A percentile compares a stretch with the other conserved stretches of the same genome.
phyloP scores from a whole-genome alignment of 2,113 vertebrate genomes.

The Perccottus glenii region DNA sequence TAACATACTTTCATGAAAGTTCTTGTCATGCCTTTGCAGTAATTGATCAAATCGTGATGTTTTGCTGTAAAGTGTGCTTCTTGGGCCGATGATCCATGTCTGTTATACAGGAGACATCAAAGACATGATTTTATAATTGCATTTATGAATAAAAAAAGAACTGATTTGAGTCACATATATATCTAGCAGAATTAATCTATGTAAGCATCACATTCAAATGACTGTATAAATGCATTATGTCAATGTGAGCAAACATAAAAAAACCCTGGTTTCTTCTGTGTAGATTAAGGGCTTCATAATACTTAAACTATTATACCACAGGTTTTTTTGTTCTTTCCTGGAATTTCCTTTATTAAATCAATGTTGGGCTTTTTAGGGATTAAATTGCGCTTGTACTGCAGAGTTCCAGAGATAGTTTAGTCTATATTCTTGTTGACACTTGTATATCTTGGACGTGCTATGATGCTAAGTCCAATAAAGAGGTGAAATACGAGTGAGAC shows the following conservation, averaged over 20 bases:
- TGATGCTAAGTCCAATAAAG: slow-evolving; percentile 48
- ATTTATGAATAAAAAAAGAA: slow-evolving; percentile 57
- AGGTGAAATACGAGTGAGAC: slow-evolving; percentile 64
- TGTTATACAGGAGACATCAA: slow-evolving; percentile 26
- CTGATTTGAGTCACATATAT: slow-evolving; percentile 19
- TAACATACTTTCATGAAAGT: slow-evolving; percentile 14
- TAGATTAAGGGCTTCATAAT: slow-evolving; percentile 26
- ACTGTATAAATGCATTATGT: not conserved
- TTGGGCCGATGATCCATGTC: slow-evolving; percentile 20
- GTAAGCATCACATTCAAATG: no score
- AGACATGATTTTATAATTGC: slow-evolving; percentile 51
- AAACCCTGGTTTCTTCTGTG: no score
- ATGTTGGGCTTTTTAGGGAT: slow-evolving; percentile 55
- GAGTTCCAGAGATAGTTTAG: slow-evolving; percentile 39
- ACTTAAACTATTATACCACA: slow-evolving; percentile 28
- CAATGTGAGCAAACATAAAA: no score
- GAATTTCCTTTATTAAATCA: slow-evolving; percentile 39
- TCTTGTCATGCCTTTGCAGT: slow-evolving; percentile 22
- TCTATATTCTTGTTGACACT: slow-evolving; percentile 52
- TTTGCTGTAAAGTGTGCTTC: slow-evolving; percentile 31
- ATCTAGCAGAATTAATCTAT: not conserved
- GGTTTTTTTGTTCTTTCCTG: slow-evolving; percentile 23
- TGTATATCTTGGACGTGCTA: slow-evolving; percentile 46
- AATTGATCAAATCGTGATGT: slow-evolving; percentile 48
- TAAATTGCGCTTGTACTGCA: slow-evolving; percentile 46